Conservation (phyloP, 1,140 invertebrate species). For the Pollicipes pollicipes region DNA sequence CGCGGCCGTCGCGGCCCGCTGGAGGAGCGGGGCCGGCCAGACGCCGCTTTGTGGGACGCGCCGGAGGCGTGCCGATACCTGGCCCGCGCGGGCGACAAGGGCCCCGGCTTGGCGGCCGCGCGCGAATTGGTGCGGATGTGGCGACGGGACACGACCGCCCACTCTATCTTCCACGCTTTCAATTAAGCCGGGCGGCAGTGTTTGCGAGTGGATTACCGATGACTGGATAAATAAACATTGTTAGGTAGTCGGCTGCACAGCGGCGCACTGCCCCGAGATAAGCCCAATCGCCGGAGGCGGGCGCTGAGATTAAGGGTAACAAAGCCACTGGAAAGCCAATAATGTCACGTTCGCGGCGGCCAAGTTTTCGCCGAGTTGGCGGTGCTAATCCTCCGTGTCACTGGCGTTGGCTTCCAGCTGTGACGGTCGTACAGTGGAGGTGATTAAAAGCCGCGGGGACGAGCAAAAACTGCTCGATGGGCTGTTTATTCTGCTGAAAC, state of each 20-base stretch:
- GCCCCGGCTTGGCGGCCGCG: not conserved
- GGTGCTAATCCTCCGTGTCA: not conserved
- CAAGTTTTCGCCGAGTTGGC: not conserved
- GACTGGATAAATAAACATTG: not conserved
- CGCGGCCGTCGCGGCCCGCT: too few species aligned
- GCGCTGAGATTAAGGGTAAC: not conserved
- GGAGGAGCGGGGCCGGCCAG: too few species aligned
- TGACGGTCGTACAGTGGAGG: not conserved
- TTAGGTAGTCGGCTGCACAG: not conserved
- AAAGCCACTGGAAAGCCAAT: not conserved
- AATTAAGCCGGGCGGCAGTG: not conserved
- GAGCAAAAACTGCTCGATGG: not conserved
- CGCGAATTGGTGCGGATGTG: not conserved
- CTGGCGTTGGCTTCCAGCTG: not conserved
- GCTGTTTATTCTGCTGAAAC: conserved; percentile 1
- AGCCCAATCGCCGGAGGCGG: not conserved
- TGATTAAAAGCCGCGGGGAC: not conserved
- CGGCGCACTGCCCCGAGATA: not conserved
- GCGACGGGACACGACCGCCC: not conserved
- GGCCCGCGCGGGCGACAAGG: not conserved
- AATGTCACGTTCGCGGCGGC: not conserved
- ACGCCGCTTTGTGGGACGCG: too few species aligned
- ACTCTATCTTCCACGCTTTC: not conserved
- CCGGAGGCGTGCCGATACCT: not conserved
- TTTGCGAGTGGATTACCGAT: not conserved